Evolutionary conservation across 2,797 vertebrate genomes (phyloP).

Genomic region (Sebastes nivosus): DNA sequence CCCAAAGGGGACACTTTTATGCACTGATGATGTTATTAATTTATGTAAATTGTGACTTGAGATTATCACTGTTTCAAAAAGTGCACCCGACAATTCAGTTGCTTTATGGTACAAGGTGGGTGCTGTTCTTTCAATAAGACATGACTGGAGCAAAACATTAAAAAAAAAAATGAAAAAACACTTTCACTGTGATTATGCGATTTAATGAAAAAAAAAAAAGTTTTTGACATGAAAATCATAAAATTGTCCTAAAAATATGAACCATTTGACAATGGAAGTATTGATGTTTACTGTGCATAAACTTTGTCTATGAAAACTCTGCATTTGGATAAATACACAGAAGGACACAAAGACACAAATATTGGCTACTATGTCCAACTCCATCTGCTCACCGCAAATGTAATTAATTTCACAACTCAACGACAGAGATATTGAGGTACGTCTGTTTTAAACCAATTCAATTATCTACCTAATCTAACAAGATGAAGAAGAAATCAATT

Average conservation of each 20-base stretch:
- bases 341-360: not conserved
- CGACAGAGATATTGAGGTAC: slow-evolving; percentile 61
- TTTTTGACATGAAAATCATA: not conserved
- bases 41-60: not conserved
- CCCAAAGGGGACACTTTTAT: not conserved
- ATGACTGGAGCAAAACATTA: not conserved
- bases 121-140: not conserved
- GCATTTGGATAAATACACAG: not conserved
- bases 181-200: not conserved
- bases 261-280: not conserved
- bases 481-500: slow-evolving; percentile 58
- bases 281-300: not conserved
- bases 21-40: not conserved
- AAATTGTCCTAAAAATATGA: not conserved
- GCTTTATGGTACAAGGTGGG: not conserved
- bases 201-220: not conserved
- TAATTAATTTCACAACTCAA: slow-evolving; percentile 56
- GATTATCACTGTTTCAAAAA: not conserved
- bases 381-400: not conserved
- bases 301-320: not conserved
- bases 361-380: not conserved
- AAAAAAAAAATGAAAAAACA: not conserved
- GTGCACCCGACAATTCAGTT: not conserved
- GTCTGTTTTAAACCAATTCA: slow-evolving; percentile 67
- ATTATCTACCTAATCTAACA: slow-evolving; percentile 69